Conservation (phyloP, 2,113 vertebrate species). For the Hydrolagus affinis region DNA sequence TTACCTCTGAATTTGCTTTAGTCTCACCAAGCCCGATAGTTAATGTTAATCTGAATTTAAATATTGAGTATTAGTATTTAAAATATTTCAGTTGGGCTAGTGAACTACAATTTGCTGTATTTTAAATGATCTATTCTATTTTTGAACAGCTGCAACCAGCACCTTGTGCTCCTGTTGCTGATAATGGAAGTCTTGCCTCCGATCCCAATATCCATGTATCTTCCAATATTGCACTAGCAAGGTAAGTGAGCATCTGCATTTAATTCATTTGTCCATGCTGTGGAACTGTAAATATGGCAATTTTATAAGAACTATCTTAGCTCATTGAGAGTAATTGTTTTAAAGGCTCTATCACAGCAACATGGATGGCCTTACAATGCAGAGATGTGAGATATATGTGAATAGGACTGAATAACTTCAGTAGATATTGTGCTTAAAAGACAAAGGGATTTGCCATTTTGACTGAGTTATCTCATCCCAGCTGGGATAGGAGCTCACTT, state of each 20-base stretch:
- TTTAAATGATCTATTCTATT: neutral
- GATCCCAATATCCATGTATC: conserved; percentile 1
- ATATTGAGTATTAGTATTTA: too few relatives aligned
- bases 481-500: neutral
- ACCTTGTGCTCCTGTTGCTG: neutral
- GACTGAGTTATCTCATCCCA: neutral
- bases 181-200: neutral
- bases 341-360: neutral
- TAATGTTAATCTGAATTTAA: too few relatives aligned
- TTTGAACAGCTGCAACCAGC: conserved; percentile 23
- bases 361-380: neutral
- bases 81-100: too few relatives aligned
- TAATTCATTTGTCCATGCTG: neutral
- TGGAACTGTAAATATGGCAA: too few relatives aligned
- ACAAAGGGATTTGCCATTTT: neutral
- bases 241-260: neutral
- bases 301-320: neutral
- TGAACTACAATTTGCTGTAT: neutral
- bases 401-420: neutral
- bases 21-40: too few relatives aligned
- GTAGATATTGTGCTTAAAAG: neutral
- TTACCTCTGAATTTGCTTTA: too few relatives aligned
- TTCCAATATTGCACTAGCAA: conserved; percentile 15
- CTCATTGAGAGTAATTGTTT: neutral
- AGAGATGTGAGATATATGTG: neutral